Conservation (phyloP, 2,113 vertebrate species). For the Aegithalos caudatus region DNA sequence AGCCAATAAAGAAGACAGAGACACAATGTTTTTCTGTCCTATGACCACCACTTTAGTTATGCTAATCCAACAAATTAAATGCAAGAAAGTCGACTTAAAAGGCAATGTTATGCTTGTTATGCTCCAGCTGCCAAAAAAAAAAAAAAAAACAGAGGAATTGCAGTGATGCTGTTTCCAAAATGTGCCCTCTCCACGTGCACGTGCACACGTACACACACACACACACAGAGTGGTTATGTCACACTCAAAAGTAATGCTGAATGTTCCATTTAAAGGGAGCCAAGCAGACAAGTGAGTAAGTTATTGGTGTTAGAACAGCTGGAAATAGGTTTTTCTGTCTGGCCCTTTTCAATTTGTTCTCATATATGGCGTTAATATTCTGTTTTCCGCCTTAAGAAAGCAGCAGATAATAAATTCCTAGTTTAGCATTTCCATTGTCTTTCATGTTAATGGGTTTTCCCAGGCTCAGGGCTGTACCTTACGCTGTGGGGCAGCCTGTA, state of each 20-base stretch:
- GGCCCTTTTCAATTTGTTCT: background rate
- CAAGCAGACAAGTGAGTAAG: background rate
- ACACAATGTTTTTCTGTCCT: background rate
- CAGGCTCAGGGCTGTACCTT: background rate
- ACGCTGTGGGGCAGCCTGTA: background rate
- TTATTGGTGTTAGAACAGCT: background rate
- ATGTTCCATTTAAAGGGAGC: background rate
- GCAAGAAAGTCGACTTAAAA: background rate
- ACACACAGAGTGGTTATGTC: background rate
- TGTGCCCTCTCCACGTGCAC: background rate
- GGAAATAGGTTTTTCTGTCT: background rate
- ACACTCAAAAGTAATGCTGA: background rate
- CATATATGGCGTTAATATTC: background rate
- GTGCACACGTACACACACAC: background rate
- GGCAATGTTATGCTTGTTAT: background rate
- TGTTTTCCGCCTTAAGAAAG: background rate
- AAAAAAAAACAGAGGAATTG: background rate
- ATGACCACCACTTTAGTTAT: background rate
- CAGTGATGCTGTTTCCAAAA: background rate
- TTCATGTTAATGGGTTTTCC: background rate
- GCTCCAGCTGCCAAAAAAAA: background rate
- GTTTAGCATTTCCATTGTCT: background rate
- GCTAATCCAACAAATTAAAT: background rate
- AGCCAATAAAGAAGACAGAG: background rate
- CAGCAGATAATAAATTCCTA: background rate